These are phyloP conservation scores for Lycophotia porphyrea DNA, from an alignment of 2,888 invertebrate genomes.

Conservation along the genomic window DNA sequence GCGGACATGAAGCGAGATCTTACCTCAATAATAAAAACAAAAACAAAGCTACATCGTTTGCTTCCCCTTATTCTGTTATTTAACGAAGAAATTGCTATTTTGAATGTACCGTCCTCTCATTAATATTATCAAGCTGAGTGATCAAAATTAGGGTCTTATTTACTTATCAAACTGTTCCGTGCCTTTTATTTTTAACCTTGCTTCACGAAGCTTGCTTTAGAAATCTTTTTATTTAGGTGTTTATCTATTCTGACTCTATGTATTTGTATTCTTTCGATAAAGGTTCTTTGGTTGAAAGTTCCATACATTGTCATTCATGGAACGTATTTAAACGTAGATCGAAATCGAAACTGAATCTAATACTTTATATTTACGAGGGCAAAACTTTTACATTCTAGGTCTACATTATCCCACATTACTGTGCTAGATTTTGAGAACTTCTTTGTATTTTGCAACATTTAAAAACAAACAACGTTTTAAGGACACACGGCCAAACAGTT, in stretches of 20 bases:
- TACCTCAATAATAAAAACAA: slow-evolving; percentile 60
- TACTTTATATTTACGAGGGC: slow-evolving; percentile 62
- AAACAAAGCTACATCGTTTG: slow-evolving; percentile 51
- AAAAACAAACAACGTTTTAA: slow-evolving; percentile 80
- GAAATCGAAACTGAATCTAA: slow-evolving; percentile 48
- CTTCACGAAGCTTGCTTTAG: slow-evolving; percentile 1
- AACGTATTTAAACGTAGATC: slow-evolving; percentile 25
- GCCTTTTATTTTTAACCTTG: slow-evolving; percentile 9
- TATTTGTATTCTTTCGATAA: not conserved
- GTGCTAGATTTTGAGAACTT: slow-evolving; percentile 53
- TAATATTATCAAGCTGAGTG: slow-evolving; percentile 57
- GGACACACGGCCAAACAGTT: slow-evolving; percentile 74
- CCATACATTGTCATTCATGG: slow-evolving; percentile 14
- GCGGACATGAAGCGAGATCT: slow-evolving; percentile 47
- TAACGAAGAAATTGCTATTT: slow-evolving; percentile 54
- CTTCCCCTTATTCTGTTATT: slow-evolving; percentile 50
- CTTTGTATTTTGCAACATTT: slow-evolving; percentile 72
- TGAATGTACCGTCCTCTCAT: slow-evolving; percentile 51
- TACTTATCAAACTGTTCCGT: slow-evolving; percentile 7
- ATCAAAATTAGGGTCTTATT: slow-evolving; percentile 65
- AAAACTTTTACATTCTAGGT: slow-evolving; percentile 46
- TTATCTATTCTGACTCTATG: not conserved
- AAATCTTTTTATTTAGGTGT: not conserved
- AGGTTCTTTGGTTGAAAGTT: not conserved
- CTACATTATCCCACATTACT: slow-evolving; percentile 47